Base-by-base conservation (phyloP, 2,113 vertebrate genomes). In the Pseudorasbora parva region DNA sequence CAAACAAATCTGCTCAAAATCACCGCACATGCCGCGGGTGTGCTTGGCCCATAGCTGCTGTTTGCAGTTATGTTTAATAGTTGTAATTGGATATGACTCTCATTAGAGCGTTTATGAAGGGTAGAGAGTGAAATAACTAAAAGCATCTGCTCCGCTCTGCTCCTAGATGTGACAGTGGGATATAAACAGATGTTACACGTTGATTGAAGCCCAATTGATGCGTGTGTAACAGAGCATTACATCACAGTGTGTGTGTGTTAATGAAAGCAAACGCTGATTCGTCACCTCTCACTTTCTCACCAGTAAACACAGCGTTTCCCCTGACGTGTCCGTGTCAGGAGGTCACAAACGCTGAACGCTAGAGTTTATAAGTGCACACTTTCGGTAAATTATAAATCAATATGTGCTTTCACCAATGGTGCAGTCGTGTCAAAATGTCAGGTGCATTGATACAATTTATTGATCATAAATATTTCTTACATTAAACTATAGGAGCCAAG, bases 111-210 rank as follows among this genome's bases (percentile, higher is more conserved):
- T 33, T 17, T 71, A 68, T 80, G 62, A 54, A 6, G 37, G 14
- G 27, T 2, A 76, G 71, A n/a, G 45, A 74, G 41, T 79, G 30
- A n/a, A 59, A 10, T 1, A 8, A 23, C 47, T 33, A 41, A 83
- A 54, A 88, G 88, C 91, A 91, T 90, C 86, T 89, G 90, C 89
- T 57, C 47, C 7, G n/a, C 43, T 45, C 43, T 47, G 45, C 11
- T 47, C 45, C 51, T 17, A 0, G 71, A 47, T 79, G 43, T 62
- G 74, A 60, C 69, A 49, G 62, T 33, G 43, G 41, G 72, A 80
- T 56, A 69, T 54, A 83, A 92, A 79, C 91, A 93, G 91, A 93
- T 93, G 92, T 88, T 92, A 84, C 85, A 82, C 69, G 86, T 89
- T 90, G 87, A 69, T 69, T 69, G 33, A 69, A 69, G 33, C 33